A percentile compares a stretch with the other conserved stretches of the same genome.
phyloP scores from a whole-genome alignment of 2,888 invertebrate genomes.

The Oithona nana region DNA sequence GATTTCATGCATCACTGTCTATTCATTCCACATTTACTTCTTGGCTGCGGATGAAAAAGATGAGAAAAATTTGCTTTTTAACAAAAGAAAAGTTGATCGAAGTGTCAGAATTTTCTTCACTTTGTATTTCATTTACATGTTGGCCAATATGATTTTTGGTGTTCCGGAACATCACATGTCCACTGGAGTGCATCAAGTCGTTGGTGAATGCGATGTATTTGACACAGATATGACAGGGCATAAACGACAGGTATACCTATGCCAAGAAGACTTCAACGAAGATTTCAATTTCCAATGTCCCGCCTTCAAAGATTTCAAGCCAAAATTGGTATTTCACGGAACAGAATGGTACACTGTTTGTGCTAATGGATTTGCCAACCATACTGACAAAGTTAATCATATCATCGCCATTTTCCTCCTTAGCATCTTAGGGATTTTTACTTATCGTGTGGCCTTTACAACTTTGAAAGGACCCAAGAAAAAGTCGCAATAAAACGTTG shows the following conservation, averaged over 20 bases:
- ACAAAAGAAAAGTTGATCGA: not conserved
- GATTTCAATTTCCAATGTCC: not conserved
- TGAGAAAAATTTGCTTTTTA: not conserved
- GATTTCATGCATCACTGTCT: not conserved
- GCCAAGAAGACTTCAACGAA: not conserved
- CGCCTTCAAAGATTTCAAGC: not conserved
- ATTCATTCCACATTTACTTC: not conserved
- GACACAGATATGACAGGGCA: not conserved
- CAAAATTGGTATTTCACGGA: not conserved
- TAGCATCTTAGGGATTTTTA: too few species aligned
- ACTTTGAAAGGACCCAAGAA: too few species aligned
- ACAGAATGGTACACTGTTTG: not conserved
- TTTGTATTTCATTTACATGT: not conserved
- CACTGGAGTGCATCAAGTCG: constrained; percentile 5
- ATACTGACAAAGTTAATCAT: too few species aligned
- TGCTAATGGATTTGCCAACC: too few species aligned
- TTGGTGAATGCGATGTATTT: not conserved
- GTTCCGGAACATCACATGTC: constrained; percentile 3
- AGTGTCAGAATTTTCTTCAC: not conserved
- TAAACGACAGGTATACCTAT: not conserved
- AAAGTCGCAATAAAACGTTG: too few species aligned
- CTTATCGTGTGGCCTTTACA: too few species aligned
- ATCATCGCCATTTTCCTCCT: too few species aligned
- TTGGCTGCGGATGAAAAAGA: not conserved
- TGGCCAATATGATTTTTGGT: not conserved